Conservation (phyloP, 2,797 vertebrate species). For the Gephyroberyx darwinii region DNA sequence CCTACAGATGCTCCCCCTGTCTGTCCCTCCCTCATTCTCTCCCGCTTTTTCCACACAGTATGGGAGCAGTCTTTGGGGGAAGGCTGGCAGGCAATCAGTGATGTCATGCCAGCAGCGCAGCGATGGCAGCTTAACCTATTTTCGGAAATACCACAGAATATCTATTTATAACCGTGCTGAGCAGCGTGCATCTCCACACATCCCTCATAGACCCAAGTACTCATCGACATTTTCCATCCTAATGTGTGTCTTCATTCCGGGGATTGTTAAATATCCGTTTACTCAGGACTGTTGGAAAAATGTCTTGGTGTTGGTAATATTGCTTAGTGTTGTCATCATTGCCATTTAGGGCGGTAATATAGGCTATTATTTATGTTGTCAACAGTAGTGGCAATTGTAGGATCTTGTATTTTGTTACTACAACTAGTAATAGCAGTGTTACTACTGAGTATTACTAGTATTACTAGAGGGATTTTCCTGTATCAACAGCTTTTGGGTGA, state of each 20-base stretch:
- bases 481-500: slow-evolving; percentile 54
- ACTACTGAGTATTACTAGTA: slow-evolving; percentile 14
- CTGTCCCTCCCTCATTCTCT: slow-evolving; percentile 47
- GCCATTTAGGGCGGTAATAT: slow-evolving; percentile 15
- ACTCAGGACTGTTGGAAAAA: slow-evolving; percentile 10
- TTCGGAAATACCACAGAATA: slow-evolving; percentile 85
- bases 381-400: slow-evolving; percentile 9
- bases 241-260: slow-evolving; percentile 43
- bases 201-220: slow-evolving; percentile 70
- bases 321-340: slow-evolving; percentile 37
- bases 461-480: slow-evolving; percentile 35
- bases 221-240: slow-evolving; percentile 64
- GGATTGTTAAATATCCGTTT: slow-evolving; percentile 24
- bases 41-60: slow-evolving; percentile 65
- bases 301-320: slow-evolving; percentile 6
- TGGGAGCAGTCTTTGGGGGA: slow-evolving; percentile 73
- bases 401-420: slow-evolving; percentile 1
- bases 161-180: slow-evolving; percentile 85
- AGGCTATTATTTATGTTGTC: slow-evolving; percentile 15
- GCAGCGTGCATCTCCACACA: slow-evolving; percentile 79
- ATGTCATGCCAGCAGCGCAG: slow-evolving; percentile 86
- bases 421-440: not conserved
- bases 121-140: slow-evolving; percentile 88
- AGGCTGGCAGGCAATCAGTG: slow-evolving; percentile 82
- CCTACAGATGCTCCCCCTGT: slow-evolving; percentile 63